Percentiles rank a stretch among this genome's conserved stretches.
Conservation (phyloP, 2,888 invertebrate species). For the Chalcosyrphus nemorum region DNA sequence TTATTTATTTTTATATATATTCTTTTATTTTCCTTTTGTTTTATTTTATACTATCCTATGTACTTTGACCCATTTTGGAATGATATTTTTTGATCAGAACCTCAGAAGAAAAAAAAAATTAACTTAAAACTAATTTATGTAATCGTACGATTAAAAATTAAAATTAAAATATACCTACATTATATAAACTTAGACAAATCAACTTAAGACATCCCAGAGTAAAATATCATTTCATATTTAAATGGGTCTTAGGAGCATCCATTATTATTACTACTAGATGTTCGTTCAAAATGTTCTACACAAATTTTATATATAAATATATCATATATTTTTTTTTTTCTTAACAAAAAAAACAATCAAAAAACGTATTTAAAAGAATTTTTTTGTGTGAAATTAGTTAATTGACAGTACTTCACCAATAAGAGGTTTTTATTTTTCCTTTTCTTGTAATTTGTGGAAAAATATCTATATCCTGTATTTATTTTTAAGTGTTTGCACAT, state of each 20-base stretch:
- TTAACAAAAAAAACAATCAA: background rate
- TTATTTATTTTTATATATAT: slow-evolving; percentile 71
- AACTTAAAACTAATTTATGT: slow-evolving; percentile 54
- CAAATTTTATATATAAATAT: slow-evolving; percentile 52
- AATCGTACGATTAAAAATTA: slow-evolving; percentile 74
- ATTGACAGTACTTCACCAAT: slow-evolving; percentile 2
- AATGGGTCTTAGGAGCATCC: slow-evolving; percentile 74
- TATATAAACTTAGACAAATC: slow-evolving; percentile 2
- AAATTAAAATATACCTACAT: background rate
- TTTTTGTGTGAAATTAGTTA: slow-evolving; percentile 38
- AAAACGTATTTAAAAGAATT: slow-evolving; percentile 17
- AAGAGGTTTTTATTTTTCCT: slow-evolving; percentile 23
- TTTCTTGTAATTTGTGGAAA: slow-evolving; percentile 33
- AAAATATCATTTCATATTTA: slow-evolving; percentile 74
- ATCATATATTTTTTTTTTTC: slow-evolving; percentile 49
- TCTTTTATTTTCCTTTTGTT: slow-evolving; percentile 72
- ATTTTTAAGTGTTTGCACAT: slow-evolving; percentile 64
- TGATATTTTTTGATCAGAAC: slow-evolving; percentile 81
- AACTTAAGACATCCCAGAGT: slow-evolving; percentile 25
- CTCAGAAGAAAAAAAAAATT: slow-evolving; percentile 67
- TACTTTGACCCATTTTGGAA: slow-evolving; percentile 81
- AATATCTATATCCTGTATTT: slow-evolving; percentile 29
- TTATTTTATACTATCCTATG: slow-evolving; percentile 72
- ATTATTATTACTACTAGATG: slow-evolving; percentile 62
- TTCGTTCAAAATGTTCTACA: slow-evolving; percentile 59